Conservation (phyloP, 2,113 vertebrate genomes). For the Dolichotis patagonum region DNA sequence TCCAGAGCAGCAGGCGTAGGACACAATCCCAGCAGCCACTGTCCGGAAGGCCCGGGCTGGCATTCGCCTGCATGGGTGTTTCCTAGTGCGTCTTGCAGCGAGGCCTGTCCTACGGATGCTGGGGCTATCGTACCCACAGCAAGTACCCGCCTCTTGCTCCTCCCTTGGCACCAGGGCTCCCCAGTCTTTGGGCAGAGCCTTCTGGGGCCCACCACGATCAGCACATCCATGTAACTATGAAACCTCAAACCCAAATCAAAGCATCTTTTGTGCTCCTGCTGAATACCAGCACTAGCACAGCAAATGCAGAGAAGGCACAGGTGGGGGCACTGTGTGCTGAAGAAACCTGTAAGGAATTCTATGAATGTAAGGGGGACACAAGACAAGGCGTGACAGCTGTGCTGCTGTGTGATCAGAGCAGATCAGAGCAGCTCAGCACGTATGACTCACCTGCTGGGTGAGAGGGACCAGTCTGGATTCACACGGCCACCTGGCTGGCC, state of each 20-base stretch:
- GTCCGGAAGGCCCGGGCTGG: background rate
- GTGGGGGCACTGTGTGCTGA: background rate
- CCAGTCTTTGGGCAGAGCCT: background rate
- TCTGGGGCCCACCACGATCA: background rate
- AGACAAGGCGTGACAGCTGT: rapidly evolving
- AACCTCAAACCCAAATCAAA: background rate
- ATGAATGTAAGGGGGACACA: background rate
- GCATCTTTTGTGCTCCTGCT: background rate
- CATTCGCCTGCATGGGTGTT: background rate
- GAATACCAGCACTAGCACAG: background rate
- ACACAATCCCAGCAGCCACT: background rate
- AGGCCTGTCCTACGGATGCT: slow-evolving; percentile 92
- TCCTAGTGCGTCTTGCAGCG: background rate
- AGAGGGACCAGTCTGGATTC: background rate
- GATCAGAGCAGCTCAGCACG: rapidly evolving
- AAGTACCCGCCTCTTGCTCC: slow-evolving; percentile 81
- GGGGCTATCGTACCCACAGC: slow-evolving; percentile 88
- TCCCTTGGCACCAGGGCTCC: rapidly evolving
- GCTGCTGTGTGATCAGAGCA: background rate
- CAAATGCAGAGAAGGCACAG: background rate
- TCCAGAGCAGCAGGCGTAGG: background rate
- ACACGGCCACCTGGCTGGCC: background rate
- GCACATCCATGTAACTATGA: background rate
- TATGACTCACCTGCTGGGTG: background rate
- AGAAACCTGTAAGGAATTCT: background rate